phyloP scores from a whole-genome alignment of 2,888 invertebrate species.

The Osedax frankpressi region DNA sequence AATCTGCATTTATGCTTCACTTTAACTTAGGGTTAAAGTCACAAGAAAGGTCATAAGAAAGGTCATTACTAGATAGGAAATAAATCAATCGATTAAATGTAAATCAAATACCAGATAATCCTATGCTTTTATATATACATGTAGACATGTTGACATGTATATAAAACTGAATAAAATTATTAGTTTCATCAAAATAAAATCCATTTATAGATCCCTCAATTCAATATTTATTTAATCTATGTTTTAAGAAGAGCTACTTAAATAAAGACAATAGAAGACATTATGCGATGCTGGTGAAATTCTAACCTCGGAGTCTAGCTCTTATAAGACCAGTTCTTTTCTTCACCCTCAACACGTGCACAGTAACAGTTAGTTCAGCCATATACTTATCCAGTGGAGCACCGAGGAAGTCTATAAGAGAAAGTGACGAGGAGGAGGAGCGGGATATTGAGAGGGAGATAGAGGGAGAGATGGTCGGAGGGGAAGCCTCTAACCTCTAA shows the following conservation, averaged over 20 bases:
- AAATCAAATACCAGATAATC: no score
- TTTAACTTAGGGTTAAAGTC: no score
- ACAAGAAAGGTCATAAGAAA: no score
- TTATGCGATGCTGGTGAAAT: not conserved
- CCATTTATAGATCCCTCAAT: constrained; percentile 3
- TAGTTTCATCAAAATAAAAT: constrained; percentile 13
- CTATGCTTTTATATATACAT: no score
- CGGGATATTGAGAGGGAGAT: not conserved
- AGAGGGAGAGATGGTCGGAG: not conserved
- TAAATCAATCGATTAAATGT: no score
- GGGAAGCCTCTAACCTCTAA: constrained; percentile 32
- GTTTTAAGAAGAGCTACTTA: no score
- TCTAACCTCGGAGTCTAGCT: constrained; percentile 70
- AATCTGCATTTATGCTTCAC: no score
- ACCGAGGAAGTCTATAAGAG: constrained; percentile 63
- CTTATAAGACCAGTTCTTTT: constrained; percentile 88
- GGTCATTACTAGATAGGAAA: no score
- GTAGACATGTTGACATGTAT: no score
- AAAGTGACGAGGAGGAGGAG: not conserved
- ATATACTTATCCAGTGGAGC: constrained; percentile 77
- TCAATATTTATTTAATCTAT: no score
- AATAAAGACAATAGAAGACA: no score
- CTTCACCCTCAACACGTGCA: constrained; percentile 72
- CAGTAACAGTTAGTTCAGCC: constrained; percentile 68
- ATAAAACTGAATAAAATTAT: no score